Conservation (phyloP, 2,888 invertebrate species). For the Euzetes globulus region DNA sequence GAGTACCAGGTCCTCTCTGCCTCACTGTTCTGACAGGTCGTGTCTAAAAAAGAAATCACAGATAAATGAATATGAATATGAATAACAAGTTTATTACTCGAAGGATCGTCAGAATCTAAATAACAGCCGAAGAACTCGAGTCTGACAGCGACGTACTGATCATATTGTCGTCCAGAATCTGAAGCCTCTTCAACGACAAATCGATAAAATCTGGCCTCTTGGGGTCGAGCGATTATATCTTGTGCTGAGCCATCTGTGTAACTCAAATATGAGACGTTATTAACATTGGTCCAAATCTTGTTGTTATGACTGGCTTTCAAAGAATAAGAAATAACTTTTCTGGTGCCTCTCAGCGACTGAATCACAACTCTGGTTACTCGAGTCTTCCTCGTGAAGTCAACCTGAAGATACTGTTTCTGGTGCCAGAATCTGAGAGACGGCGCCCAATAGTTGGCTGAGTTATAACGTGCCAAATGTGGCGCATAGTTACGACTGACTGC, state of each 20-base stretch:
- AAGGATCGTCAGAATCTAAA: constrained; percentile 3
- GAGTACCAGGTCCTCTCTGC: constrained; percentile 37
- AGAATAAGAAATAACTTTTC: constrained; percentile 38
- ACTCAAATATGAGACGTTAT: constrained; percentile 34
- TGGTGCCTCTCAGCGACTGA: constrained; percentile 36
- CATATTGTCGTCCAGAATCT: not conserved
- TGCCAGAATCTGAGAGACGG: constrained; percentile 36
- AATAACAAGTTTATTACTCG: not conserved
- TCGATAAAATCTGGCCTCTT: constrained; percentile 23
- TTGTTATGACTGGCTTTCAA: constrained; percentile 40
- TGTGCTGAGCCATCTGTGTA: constrained; percentile 5
- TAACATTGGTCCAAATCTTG: constrained; percentile 39
- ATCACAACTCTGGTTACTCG: constrained; percentile 37
- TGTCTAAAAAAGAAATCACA: not conserved
- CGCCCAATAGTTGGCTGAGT: constrained; percentile 38
- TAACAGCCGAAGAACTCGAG: constrained; percentile 32
- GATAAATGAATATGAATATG: not conserved
- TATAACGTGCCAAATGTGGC: constrained; percentile 37
- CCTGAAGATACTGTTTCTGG: constrained; percentile 39
- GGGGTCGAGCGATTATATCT: constrained; percentile 7
- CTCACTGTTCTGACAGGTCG: not conserved
- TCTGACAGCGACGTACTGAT: constrained; percentile 29
- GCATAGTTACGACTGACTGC: constrained; percentile 40
- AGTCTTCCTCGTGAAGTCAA: constrained; percentile 39
- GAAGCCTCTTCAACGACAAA: constrained; percentile 30